Evolutionary conservation across 2,113 vertebrate species (phyloP).

Genomic region (Petaurus breviceps): DNA sequence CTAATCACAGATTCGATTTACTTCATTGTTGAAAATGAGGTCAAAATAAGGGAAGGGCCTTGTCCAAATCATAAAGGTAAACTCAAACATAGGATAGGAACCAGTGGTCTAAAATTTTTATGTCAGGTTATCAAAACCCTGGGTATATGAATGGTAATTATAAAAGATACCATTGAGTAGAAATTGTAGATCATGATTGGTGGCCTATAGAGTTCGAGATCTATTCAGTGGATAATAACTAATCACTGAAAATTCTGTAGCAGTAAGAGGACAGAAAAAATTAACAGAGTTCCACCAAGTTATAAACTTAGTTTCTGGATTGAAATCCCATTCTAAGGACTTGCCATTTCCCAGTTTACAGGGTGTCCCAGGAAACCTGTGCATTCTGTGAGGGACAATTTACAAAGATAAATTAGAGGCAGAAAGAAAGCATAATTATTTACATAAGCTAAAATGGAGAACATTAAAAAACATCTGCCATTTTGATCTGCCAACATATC

Average conservation of each 20-base stretch:
- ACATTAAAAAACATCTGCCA: slow-evolving; percentile 77
- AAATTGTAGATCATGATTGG: background rate
- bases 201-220: background rate
- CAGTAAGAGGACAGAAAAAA: background rate
- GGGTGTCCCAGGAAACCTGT: background rate
- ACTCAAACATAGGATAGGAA: background rate
- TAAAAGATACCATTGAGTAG: background rate
- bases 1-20: background rate
- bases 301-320: background rate
- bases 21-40: background rate
- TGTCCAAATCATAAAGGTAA: background rate
- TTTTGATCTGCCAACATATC: slow-evolving; percentile 71
- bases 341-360: background rate
- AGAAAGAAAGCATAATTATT: slow-evolving; percentile 75
- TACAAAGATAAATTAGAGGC: slow-evolving; percentile 43
- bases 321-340: background rate
- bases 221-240: background rate
- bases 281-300: background rate
- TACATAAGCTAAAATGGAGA: slow-evolving; percentile 72
- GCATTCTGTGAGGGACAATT: slow-evolving; percentile 25
- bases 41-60: background rate
- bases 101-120: background rate
- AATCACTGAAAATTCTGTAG: background rate
- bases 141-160: background rate
- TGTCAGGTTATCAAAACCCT: background rate